Conservation (phyloP, 1,140 invertebrate species). For the Drosophila trapezifrons region DNA sequence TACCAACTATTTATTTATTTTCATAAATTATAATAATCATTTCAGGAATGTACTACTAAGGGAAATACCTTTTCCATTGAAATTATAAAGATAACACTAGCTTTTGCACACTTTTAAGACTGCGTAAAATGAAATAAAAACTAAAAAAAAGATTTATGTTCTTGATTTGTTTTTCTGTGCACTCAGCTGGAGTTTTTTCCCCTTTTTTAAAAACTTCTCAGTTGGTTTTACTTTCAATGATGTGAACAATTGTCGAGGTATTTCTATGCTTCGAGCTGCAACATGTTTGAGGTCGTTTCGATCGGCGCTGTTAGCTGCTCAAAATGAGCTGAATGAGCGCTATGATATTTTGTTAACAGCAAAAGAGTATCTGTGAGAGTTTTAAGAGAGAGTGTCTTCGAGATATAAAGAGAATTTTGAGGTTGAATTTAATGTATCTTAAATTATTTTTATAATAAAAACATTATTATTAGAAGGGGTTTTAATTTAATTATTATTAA, state of each 20-base stretch:
- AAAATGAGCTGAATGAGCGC: conserved; percentile 45
- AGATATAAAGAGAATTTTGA: not conserved
- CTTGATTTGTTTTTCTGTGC: not conserved
- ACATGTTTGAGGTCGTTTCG: conserved; percentile 23
- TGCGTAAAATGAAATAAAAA: not conserved
- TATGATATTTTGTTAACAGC: not conserved
- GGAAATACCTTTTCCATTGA: too few relatives aligned
- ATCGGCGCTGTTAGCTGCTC: conserved; percentile 34
- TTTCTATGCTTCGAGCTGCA: conserved; percentile 30
- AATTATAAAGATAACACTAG: not conserved
- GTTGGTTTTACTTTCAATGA: conserved; percentile 70
- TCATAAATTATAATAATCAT: too few relatives aligned
- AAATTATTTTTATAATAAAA: not conserved
- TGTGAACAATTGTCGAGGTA: conserved; percentile 20
- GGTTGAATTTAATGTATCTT: not conserved
- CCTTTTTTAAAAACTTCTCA: not conserved
- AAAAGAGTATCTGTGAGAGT: not conserved
- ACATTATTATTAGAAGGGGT: not conserved
- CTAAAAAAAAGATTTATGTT: too few relatives aligned
- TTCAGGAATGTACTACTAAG: too few relatives aligned
- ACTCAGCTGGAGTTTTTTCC: conserved; percentile 47
- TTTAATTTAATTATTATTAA: too few relatives aligned
- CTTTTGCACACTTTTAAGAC: not conserved
- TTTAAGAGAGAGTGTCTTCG: not conserved
- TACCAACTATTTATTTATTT: too few relatives aligned